Evolutionary conservation across 2,113 vertebrate genomes (phyloP), one percentile per base, ranked within the genome.

Genomic region (Leptobrachium ailaonicum): DNA sequence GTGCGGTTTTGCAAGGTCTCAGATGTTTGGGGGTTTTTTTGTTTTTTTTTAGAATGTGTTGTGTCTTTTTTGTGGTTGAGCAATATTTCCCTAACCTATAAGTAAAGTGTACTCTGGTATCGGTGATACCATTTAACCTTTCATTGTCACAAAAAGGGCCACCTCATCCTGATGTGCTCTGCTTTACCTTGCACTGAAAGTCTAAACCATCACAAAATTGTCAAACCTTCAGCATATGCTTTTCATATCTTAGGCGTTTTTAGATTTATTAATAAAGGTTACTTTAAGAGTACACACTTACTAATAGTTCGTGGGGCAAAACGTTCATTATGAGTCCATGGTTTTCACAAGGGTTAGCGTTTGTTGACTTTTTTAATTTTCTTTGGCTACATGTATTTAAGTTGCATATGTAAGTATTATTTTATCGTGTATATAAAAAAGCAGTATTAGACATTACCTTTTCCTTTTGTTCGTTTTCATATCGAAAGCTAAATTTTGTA

Each of bases 381-480:
- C 85, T 90, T 86, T 85, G 87, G 86, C 83, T 75, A 84, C 78
- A 56, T 89, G 83, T 89, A 87, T 88, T 86, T 86, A 89, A 84
- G 83, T 87, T 88, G 83, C 80, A 83, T 83, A 32, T 85, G 83
- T 88, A 89, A 94, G 91, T 92, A 89, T 93, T 94, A 88, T 90
- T 91, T 86, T 91, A 85, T 93, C 91, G 85, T 92, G 89, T 92
- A 91, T 88, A 91, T 90, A 93, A 89, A 75, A 93, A 89, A 77
- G 87, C 93, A 93, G 93, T 95, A 92, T 94, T 94, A 94, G 88
- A 88, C 88, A 85, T 74, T 73, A 79, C 87, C 87, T 85, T 88
- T 77, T 58, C 82, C 81, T 86, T 88, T 75, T 76, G 83, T 87
- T 75, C 82, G 6, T 54, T 60, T 60, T 12, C 11, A 60, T 60